Evolutionary conservation across 2,797 vertebrate species (phyloP), one percentile per base, ranked within the genome.

Genomic region (Diplodus sargus): DNA sequence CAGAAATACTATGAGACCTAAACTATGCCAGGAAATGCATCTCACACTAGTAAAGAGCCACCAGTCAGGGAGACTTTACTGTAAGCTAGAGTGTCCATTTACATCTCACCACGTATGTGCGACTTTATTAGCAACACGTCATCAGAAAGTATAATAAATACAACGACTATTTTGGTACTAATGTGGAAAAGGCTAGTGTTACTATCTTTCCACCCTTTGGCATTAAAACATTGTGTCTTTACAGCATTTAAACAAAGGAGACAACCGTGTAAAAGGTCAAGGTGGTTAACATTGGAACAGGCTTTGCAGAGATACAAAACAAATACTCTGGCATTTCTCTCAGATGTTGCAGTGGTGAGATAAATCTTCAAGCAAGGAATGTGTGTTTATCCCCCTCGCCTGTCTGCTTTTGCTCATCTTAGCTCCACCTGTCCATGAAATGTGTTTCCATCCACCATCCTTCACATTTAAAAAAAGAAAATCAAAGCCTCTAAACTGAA

Each of bases 111-210:
- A 16, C 52, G 4, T 64, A 6, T 52, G 45, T 74, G 39, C 0
- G 1, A 62, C 48, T 25, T 70, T 17, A 77, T 47, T 53, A 23
- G 58, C 57, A 69, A 79, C 22, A 30, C 4, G 10, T 61, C 20
- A 74, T 69, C 4, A 70, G 60, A 62, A 57, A 15, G 9, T 3
- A n/a, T 4, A 58, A 83, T 23, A 87, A 85, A 90, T 74, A 85
- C 39, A 78, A 39, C 74, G 20, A 73, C 20, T 25, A 47, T 53
- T 73, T 16, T 47, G 62, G 34, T n/a, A 66, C 39, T 60, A 65
- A 11, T 2, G 9, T 66, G 45, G 51, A 64, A 75, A 22, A 59
- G 18, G 39, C 48, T 73, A 64, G 76, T 76, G 75, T 85, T 70
- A 59, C 45, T 66, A 74, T 67, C 17, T 71, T 56, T n/a, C 47